A percentile compares a stretch with the other conserved stretches of the same genome.
Evolutionary conservation across 1,140 invertebrate species (phyloP).

Genomic region (Drosophila lini): DNA sequence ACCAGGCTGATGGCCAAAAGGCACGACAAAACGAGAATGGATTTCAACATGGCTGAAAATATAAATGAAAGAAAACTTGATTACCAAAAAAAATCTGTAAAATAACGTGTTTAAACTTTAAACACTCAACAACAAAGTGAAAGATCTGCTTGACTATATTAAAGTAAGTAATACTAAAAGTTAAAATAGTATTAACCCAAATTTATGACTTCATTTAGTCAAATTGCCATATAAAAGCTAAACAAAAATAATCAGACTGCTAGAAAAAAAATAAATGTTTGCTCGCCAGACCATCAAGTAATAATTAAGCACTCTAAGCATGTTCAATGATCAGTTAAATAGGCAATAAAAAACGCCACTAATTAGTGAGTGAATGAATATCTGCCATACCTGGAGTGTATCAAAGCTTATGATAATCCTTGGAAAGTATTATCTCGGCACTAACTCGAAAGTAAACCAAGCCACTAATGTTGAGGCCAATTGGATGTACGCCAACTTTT

Average conservation of each 20-base stretch:
- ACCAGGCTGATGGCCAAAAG: slow-evolving; percentile 81
- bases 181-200: background rate
- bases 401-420: background rate
- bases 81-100: slow-evolving; percentile 6
- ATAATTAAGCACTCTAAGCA: slow-evolving; percentile 1
- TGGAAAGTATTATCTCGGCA: background rate
- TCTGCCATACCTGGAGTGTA: background rate
- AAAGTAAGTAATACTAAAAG: background rate
- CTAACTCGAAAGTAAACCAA: slow-evolving; percentile 26
- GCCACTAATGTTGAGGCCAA: slow-evolving; percentile 2
- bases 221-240: background rate
- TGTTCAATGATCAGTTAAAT: slow-evolving; percentile 15
- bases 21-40: slow-evolving; percentile 77
- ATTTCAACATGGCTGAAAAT: slow-evolving; percentile 77
- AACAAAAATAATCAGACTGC: background rate
- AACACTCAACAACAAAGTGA: slow-evolving; percentile 7
- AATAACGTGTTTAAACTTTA: slow-evolving; percentile 26
- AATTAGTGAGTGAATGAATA: slow-evolving; percentile 4
- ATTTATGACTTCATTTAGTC: slow-evolving; percentile 1
- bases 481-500: slow-evolving; percentile 15
- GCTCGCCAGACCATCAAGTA: slow-evolving; percentile 5
- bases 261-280: slow-evolving; percentile 4
- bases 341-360: slow-evolving; percentile 11
- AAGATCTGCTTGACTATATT: background rate
- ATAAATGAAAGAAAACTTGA: slow-evolving; percentile 19